Evolutionary conservation across 2,888 invertebrate species (phyloP), one percentile per base, ranked within the genome.

Genomic region (Drosophila incognita): DNA sequence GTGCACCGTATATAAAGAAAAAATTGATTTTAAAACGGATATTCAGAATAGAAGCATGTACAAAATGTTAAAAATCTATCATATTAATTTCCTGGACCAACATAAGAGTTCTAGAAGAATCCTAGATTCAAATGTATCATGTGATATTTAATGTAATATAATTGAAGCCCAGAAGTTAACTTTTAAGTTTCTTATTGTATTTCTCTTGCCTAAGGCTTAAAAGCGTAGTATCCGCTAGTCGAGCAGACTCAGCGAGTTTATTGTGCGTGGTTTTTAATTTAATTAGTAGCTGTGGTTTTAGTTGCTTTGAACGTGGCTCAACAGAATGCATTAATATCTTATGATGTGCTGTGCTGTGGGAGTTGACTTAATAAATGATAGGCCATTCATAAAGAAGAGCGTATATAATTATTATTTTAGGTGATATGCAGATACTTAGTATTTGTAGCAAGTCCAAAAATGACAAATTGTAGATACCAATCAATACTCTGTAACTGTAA

Each of bases 231-330:
- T 49, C 49, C 8, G 5, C 13, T 13, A 21, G 38, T 51, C 33
- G n/a, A 18, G 15, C 59, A 35, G 8, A 5, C 7, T 27, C 35
- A n/a, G 7, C 13, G 10, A 27, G 27, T 10, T 11, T 18, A 49
- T 2, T n/a, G 2, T 3, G 13, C 36, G 4, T 2, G 18, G 27
- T 33, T 40, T 33, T 62, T 69, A 69, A 69, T 33, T 62, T 52
- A 69, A 69, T 71, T 54, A 71, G 31, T 40, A 27, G 24, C 57
- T 46, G 38, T 11, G 46, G 46, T 31, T 53, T 68, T 48, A 68
- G 46, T 46, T 52, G 31, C 46, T 62, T 49, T 35, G 27, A 62
- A 5, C 27, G 53, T 24, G 33, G 7, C 7, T 15, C 15, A 18
- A 40, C 18, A 27, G n/a, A 53, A n/a, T 27, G 29, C 21, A 59